Evolutionary conservation across 2,113 vertebrate genomes (phyloP).

Genomic region (Oreocharis arfaki): DNA sequence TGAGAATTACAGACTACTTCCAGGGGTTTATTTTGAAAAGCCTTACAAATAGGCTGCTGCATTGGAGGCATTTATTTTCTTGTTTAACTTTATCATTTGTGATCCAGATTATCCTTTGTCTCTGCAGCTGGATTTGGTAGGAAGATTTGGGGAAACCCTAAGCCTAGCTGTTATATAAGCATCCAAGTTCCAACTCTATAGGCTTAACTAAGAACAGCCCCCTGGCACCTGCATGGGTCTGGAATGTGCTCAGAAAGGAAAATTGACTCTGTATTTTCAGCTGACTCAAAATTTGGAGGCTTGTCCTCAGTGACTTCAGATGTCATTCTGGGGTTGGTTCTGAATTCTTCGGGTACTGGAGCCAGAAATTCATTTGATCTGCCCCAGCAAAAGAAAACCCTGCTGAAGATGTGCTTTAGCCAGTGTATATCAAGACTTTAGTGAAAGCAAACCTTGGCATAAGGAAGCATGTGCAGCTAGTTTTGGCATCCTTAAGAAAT

Average conservation of each 20-base stretch:
- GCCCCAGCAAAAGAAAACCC: background rate
- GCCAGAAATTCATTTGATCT: background rate
- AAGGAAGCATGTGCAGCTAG: background rate
- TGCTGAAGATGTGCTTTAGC: background rate
- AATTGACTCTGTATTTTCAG: background rate
- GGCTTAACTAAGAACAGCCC: background rate
- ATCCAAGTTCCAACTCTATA: background rate
- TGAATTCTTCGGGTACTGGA: background rate
- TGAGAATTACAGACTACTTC: background rate
- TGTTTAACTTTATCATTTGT: background rate
- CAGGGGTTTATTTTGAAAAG: slow-evolving; percentile 16
- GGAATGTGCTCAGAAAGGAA: background rate
- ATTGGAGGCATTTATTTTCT: background rate
- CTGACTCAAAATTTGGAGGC: background rate
- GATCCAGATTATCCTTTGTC: background rate
- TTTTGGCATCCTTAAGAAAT: background rate
- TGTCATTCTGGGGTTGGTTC: background rate
- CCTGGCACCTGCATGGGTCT: background rate
- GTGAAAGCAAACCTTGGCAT: background rate
- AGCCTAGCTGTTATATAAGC: background rate
- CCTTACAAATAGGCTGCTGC: background rate
- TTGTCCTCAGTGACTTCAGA: background rate
- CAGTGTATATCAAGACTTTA: background rate
- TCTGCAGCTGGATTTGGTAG: background rate
- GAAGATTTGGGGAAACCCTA: background rate